phyloP scores from a whole-genome alignment of 2,113 vertebrate species.

The Isurus oxyrinchus region DNA sequence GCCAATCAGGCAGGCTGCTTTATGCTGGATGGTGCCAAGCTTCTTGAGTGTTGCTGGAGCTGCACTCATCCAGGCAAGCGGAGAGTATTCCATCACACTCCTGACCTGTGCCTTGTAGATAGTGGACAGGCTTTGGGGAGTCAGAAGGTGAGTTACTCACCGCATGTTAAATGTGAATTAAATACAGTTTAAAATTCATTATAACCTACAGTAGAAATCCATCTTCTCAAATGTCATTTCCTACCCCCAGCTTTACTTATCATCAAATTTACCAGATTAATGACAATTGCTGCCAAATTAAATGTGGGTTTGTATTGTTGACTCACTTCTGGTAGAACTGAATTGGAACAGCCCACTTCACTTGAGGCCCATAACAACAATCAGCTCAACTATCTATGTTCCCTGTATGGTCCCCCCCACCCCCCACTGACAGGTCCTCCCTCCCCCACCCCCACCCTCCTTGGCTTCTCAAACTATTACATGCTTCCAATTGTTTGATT shows the following conservation, averaged over 20 bases:
- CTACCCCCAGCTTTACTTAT: not conserved
- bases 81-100: too few relatives aligned
- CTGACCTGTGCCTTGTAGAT: too few relatives aligned
- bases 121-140: too few relatives aligned
- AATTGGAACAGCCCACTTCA: not conserved
- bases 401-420: not conserved
- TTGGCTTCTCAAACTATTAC: not conserved
- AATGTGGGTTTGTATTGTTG: not conserved
- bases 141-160: too few relatives aligned
- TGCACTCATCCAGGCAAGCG: too few relatives aligned
- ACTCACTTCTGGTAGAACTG: not conserved
- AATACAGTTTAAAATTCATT: not conserved
- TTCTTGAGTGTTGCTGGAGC: too few relatives aligned
- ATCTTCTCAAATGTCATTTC: not conserved
- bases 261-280: not conserved
- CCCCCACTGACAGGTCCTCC: too few relatives aligned
- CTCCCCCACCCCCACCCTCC: too few relatives aligned
- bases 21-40: too few relatives aligned
- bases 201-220: not conserved
- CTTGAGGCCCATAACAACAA: not conserved
- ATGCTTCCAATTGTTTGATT: not conserved
- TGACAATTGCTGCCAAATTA: not conserved
- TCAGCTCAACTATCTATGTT: not conserved
- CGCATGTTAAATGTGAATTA: not conserved
- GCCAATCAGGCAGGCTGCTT: too few relatives aligned